Conservation (phyloP, 2,888 invertebrate species). For the Cremastinae sp. region DNA sequence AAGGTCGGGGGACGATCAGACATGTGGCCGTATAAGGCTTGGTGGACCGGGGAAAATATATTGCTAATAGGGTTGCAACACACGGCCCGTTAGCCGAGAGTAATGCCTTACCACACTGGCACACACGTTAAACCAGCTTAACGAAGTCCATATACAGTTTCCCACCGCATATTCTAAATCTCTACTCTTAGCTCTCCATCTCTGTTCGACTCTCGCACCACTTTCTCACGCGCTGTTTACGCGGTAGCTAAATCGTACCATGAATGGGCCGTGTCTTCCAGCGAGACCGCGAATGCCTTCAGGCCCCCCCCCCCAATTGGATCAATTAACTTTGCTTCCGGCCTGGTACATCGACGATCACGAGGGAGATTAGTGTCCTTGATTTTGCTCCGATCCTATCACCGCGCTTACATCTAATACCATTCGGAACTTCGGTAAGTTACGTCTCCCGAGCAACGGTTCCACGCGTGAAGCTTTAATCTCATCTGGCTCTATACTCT, state of each 20-base stretch:
- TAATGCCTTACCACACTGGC: conserved; percentile 74
- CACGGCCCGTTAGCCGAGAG: conserved; percentile 76
- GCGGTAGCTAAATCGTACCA: conserved; percentile 35
- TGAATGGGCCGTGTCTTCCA: conserved; percentile 45
- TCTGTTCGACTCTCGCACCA: not conserved
- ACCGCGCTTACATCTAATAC: too few species aligned
- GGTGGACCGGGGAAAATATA: conserved; percentile 74
- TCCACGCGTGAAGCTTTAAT: too few species aligned
- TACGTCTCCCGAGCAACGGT: too few species aligned
- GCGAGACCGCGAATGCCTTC: too few species aligned
- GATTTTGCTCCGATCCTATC: too few species aligned
- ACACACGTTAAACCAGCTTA: conserved; percentile 75
- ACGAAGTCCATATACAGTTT: conserved; percentile 66
- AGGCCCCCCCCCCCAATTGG: too few species aligned
- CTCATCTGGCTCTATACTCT: too few species aligned
- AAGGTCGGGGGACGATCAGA: conserved; percentile 60
- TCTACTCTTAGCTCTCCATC: conserved; percentile 18
- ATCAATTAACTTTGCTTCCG: too few species aligned
- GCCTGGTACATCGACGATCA: too few species aligned
- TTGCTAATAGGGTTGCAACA: conserved; percentile 77
- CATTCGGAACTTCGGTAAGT: too few species aligned
- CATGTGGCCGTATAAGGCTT: conserved; percentile 67
- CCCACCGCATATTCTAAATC: conserved; percentile 55
- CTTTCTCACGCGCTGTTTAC: conserved; percentile 28
- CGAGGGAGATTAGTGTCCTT: too few species aligned